Evolutionary conservation across 2,888 invertebrate species (phyloP), one percentile per base, ranked within the genome.

Genomic region (Psylliodes chrysocephalus): DNA sequence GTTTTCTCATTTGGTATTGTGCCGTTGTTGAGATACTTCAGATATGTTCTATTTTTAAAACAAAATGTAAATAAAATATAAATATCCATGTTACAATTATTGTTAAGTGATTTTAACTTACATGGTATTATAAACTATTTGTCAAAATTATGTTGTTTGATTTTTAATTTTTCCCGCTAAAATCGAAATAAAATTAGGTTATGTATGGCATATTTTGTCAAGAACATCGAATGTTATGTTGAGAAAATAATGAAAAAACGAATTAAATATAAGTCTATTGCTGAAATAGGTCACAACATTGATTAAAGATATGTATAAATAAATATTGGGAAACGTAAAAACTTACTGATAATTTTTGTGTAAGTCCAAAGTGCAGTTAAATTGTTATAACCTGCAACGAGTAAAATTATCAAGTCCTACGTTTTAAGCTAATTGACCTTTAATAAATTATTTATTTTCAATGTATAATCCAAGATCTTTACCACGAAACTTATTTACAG

Each of bases 391-490:
- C 77, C 75, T 77, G 64, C 68, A 65, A 64, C 35, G 56, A 68
- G 44, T 47, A 51, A 55, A 28, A 56, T 59, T 49, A 59, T 44
- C 25, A 62, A 35, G 55, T 55, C 35, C 40, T 52, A 49, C 53
- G 61, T 61, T 68, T 68, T 69, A 66, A 67, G 67, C 69, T 68
- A 54, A 28, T 66, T 25, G 30, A 35, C 18, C 66, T 64, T 64
- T 63, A 56, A 62, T 64, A 60, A 47, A 40, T 67, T 67, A 60
- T 60, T 66, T 67, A 67, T 70, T 70, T 69, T 72, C 73, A 75
- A 80, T 80, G 80, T 79, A 76, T 73, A 78, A 74, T 69, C 71
- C 73, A 73, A 74, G 76, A 63, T 72, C 74, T 70, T 71, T 74
- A 71, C 68, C 78, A 75, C 78, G 76, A 74, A 77, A 76, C 74